A percentile compares a stretch with the other conserved stretches of the same genome.
Conservation (phyloP, 2,113 vertebrate species). For the Halcyon senegalensis region DNA sequence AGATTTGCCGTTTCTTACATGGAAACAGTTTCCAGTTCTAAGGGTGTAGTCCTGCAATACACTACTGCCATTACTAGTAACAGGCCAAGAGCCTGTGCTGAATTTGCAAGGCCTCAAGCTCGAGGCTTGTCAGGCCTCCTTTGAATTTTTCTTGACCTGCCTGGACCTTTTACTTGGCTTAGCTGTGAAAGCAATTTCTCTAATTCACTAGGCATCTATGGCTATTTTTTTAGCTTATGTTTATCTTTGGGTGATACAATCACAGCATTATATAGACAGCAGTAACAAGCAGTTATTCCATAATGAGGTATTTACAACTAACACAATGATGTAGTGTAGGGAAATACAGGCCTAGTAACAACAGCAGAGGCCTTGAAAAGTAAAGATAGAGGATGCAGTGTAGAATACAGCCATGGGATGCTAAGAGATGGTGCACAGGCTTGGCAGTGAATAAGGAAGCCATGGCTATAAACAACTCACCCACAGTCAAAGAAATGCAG, state of each 20-base stretch:
- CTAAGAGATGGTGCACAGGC: constrained; percentile 30
- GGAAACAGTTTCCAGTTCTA: not conserved
- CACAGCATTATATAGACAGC: not conserved
- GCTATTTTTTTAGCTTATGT: not conserved
- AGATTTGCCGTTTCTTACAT: not conserved
- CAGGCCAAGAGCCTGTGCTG: not conserved
- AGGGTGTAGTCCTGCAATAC: not conserved
- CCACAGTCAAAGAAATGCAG: constrained; percentile 58
- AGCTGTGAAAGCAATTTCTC: not conserved
- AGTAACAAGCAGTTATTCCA: constrained; percentile 2
- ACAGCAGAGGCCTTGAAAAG: not conserved
- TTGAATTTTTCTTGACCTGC: not conserved
- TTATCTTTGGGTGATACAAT: not conserved
- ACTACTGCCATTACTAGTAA: not conserved
- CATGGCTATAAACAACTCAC: constrained; percentile 50
- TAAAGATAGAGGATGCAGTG: not conserved
- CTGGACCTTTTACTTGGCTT: not conserved
- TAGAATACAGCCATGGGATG: constrained; percentile 34
- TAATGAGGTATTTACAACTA: constrained; percentile 15
- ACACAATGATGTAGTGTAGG: not conserved
- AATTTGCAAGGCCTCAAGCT: not conserved
- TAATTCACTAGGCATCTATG: not conserved
- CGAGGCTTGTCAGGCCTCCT: not conserved
- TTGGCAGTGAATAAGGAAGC: constrained; percentile 36
- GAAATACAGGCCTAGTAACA: not conserved